Conservation (phyloP, 2,888 invertebrate species). For the Campoplex nolae region DNA sequence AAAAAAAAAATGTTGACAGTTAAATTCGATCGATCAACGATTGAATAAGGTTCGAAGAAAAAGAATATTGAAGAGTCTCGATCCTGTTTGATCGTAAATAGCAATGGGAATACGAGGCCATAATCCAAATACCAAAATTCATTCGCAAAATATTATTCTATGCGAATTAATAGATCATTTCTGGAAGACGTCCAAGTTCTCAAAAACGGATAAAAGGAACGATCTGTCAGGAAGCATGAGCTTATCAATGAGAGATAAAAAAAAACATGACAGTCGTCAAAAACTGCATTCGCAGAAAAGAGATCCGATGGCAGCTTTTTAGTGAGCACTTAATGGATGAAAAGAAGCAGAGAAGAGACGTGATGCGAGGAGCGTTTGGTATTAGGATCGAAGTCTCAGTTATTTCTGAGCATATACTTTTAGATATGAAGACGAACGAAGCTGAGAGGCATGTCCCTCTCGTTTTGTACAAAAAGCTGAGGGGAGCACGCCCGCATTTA, state of each 20-base stretch:
- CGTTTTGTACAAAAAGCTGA: slow-evolving; percentile 23
- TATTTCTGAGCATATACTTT: slow-evolving; percentile 24
- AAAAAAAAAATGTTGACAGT: neutral
- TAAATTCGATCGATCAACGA: neutral
- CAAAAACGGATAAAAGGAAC: neutral
- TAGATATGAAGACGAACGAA: slow-evolving; percentile 26
- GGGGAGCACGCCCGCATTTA: slow-evolving; percentile 36
- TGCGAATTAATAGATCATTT: neutral
- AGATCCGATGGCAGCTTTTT: neutral
- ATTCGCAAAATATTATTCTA: neutral
- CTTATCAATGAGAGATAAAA: neutral
- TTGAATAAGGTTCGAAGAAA: neutral
- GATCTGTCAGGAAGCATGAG: neutral
- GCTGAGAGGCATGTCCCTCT: slow-evolving; percentile 28
- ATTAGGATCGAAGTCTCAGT: slow-evolving; percentile 26
- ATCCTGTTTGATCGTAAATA: neutral
- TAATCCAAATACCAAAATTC: neutral
- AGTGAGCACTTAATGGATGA: neutral
- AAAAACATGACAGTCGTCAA: neutral
- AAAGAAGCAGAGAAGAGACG: slow-evolving; percentile 2
- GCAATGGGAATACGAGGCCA: neutral
- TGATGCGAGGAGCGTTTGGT: slow-evolving; percentile 10
- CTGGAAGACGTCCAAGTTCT: neutral
- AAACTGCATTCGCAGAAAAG: neutral
- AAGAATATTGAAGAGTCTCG: neutral